phyloP scores from a whole-genome alignment of 2,797 vertebrate species.

The Helicolenus hilgendorfi region DNA sequence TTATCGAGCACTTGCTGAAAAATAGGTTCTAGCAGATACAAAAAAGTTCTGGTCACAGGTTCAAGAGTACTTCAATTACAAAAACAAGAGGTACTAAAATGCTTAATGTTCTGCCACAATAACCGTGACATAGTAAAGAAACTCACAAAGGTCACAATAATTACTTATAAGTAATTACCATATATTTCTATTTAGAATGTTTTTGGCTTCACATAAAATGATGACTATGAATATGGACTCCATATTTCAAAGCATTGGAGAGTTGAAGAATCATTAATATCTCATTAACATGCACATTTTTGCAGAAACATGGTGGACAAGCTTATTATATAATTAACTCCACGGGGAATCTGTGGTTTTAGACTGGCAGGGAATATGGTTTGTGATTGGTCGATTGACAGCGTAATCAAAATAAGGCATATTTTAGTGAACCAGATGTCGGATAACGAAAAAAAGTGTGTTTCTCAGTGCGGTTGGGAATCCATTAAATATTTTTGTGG shows the following conservation, averaged over 20 bases:
- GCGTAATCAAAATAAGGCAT: neutral
- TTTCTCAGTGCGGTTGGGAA: neutral
- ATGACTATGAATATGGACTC: neutral
- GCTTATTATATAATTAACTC: neutral
- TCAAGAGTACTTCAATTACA: conserved; percentile 31
- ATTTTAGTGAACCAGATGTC: neutral
- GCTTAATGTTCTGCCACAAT: neutral
- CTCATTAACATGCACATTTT: neutral
- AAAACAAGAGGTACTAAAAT: conserved; percentile 27
- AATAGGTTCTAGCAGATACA: neutral
- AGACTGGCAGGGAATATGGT: neutral
- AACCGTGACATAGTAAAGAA: conserved; percentile 9
- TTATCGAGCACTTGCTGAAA: neutral
- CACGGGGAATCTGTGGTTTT: neutral
- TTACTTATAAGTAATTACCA: conserved; percentile 27
- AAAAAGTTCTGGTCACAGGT: neutral
- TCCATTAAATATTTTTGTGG: neutral
- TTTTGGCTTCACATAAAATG: neutral
- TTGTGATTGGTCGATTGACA: neutral
- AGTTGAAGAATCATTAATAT: neutral
- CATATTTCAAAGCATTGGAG: conserved; percentile 8
- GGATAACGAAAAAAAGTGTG: neutral
- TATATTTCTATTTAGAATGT: conserved; percentile 5
- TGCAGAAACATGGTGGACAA: neutral
- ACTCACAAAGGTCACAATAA: neutral